phyloP scores from a whole-genome alignment of 2,797 vertebrate genomes.

The Loris lydekkerianus region DNA sequence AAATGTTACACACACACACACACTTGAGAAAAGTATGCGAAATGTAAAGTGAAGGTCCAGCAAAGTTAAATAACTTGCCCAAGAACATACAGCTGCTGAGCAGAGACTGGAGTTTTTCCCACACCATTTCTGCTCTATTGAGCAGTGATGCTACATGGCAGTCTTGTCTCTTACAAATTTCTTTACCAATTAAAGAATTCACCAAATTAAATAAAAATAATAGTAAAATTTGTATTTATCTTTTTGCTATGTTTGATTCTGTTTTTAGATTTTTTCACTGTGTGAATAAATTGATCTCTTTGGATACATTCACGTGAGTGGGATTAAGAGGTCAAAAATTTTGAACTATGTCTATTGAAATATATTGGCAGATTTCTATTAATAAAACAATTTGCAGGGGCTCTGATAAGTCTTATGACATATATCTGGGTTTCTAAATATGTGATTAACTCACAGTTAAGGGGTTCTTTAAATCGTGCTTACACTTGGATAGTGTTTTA shows the following conservation, averaged over 20 bases:
- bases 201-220: background rate
- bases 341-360: background rate
- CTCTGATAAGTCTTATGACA: background rate
- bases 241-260: constrained; percentile 19
- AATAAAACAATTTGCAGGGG: background rate
- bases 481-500: background rate
- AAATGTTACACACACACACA: background rate
- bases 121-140: background rate
- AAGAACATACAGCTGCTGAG: background rate
- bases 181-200: background rate
- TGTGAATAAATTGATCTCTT: background rate
- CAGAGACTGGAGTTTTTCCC: background rate
- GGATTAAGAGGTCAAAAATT: constrained; percentile 26
- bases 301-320: background rate
- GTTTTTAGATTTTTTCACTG: background rate
- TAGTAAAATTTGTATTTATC: background rate
- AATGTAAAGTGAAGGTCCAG: background rate
- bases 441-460: background rate
- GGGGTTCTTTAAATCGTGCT: background rate
- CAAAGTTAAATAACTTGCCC: background rate
- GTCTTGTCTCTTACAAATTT: background rate
- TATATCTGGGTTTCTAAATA: background rate
- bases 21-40: background rate
- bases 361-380: constrained; percentile 1
- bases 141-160: background rate